Percentiles rank a stretch among this genome's conserved stretches.
Conservation (phyloP, 2,797 vertebrate genomes). For the Pseudochirops cupreus region DNA sequence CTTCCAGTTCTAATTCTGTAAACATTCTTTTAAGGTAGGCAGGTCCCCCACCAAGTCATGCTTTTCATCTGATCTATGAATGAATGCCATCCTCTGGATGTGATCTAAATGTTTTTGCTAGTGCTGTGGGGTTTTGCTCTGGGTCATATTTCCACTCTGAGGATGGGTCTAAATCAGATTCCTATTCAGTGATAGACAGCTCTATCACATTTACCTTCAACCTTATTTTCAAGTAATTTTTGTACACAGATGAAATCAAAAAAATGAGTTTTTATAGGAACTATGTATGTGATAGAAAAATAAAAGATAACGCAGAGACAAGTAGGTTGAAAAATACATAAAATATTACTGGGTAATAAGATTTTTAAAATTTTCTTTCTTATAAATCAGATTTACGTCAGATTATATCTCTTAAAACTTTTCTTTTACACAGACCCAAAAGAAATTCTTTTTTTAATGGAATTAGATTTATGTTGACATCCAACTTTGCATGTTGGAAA, state of each 20-base stretch:
- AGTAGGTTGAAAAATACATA: neutral
- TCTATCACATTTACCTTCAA: neutral
- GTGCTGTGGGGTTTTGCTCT: neutral
- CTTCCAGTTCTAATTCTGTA: neutral
- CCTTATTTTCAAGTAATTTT: neutral
- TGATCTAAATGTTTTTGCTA: neutral
- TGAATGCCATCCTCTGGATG: neutral
- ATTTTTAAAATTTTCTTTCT: conserved; percentile 1
- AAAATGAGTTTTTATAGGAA: neutral
- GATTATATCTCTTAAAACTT: neutral
- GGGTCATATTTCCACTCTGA: conserved; percentile 5
- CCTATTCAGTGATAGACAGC: neutral
- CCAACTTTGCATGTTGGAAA: neutral
- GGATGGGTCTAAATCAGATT: neutral
- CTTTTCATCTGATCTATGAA: neutral
- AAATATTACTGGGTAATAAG: neutral
- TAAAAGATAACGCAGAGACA: conserved; percentile 7
- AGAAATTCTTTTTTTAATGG: neutral
- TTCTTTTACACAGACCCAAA: neutral
- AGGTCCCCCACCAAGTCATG: neutral
- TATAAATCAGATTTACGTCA: neutral
- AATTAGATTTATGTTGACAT: neutral
- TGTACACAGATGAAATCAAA: neutral
- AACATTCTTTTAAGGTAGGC: neutral
- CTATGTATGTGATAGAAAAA: neutral